These are phyloP conservation scores for Hemicentrotus pulcherrimus DNA, from an alignment of 35 echinoderm and acorn worm genomes.

Conservation along the genomic window DNA sequence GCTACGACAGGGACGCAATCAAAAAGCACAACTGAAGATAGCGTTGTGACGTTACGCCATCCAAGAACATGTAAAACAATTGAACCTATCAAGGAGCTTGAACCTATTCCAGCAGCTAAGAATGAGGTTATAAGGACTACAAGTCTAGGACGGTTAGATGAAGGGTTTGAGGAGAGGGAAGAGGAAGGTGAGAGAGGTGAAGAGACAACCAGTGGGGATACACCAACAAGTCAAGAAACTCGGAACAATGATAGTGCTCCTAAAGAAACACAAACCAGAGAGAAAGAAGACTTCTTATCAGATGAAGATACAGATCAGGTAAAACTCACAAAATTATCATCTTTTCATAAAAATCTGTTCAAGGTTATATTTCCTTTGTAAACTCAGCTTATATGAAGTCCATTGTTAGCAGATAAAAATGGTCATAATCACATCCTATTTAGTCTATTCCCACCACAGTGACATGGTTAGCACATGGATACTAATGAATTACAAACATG, in stretches of 20 bases:
- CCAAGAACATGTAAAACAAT: slow-evolving; percentile 53
- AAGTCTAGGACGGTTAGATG: slow-evolving; percentile 58
- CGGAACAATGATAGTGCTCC: slow-evolving; percentile 16
- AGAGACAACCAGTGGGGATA: slow-evolving; percentile 41
- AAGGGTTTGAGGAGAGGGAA: slow-evolving; percentile 60
- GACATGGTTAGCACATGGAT: neutral
- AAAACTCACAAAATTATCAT: neutral
- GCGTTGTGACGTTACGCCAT: slow-evolving; percentile 22
- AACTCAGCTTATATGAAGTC: neutral
- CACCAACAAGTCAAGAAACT: neutral
- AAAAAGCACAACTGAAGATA: slow-evolving; percentile 27
- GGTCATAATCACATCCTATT: neutral
- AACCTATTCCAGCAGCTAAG: neutral
- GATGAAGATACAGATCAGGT: slow-evolving; percentile 59
- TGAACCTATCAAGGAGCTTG: slow-evolving; percentile 64
- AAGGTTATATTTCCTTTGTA: neutral
- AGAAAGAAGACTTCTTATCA: slow-evolving; percentile 54
- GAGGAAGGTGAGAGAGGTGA: slow-evolving; percentile 45
- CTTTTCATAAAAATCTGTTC: neutral
- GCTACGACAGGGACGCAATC: slow-evolving; percentile 35
- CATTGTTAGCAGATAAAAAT: neutral
- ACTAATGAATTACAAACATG: neutral
- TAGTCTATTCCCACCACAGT: neutral
- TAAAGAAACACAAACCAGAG: slow-evolving; percentile 41
- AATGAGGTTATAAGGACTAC: slow-evolving; percentile 23